Conservation (phyloP, 2,888 invertebrate genomes). For the Emesis furor region DNA sequence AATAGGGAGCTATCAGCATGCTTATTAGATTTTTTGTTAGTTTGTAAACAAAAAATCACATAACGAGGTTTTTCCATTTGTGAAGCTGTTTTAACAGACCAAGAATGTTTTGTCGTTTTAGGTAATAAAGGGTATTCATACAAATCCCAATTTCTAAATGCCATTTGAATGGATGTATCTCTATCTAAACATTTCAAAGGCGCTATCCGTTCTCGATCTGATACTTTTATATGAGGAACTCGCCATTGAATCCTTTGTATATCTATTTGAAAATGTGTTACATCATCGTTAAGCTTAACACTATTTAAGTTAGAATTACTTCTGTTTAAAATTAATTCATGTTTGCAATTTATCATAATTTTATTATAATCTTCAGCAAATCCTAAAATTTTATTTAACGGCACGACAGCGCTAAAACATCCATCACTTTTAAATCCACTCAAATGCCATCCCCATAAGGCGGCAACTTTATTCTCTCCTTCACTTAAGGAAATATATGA, state of each 20-base stretch:
- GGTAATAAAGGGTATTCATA: neutral
- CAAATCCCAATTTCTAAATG: slow-evolving; percentile 1
- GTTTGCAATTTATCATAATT: slow-evolving; percentile 6
- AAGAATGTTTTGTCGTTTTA: neutral
- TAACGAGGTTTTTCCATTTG: neutral
- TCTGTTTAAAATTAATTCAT: neutral
- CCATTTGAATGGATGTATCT: neutral
- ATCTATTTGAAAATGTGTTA: neutral
- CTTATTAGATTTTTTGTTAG: neutral
- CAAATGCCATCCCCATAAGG: neutral
- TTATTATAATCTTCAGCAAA: neutral
- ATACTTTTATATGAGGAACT: neutral
- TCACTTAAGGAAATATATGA: neutral
- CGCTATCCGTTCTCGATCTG: neutral
- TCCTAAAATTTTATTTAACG: neutral
- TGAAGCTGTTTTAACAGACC: neutral
- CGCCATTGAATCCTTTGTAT: neutral
- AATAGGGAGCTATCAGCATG: neutral
- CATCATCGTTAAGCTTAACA: neutral
- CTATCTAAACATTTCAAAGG: neutral
- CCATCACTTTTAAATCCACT: slow-evolving; percentile 6
- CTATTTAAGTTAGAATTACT: slow-evolving; percentile 7
- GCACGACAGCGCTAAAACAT: no score
- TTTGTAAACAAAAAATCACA: neutral
- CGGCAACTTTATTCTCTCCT: slow-evolving; percentile 1